These are phyloP conservation scores for Prenolepis imparis DNA, from an alignment of 2,888 invertebrate species.

Conservation along the genomic window DNA sequence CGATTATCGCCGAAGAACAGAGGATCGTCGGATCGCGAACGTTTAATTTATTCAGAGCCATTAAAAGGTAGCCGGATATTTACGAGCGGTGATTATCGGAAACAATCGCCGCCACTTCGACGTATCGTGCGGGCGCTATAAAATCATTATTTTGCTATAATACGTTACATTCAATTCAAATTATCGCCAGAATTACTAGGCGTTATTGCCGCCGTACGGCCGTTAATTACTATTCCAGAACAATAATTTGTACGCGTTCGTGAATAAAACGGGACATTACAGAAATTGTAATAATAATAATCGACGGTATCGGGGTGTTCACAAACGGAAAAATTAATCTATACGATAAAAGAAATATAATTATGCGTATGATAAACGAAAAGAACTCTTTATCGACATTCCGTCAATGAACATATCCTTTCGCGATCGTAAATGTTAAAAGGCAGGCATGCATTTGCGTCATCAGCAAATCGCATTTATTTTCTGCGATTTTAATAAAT, in stretches of 20 bases:
- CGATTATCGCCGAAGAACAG: constrained; percentile 31
- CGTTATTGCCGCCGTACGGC: constrained; percentile 43
- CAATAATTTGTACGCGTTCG: constrained; percentile 44
- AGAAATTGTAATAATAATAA: constrained; percentile 49
- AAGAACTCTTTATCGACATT: not conserved
- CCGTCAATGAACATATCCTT: not conserved
- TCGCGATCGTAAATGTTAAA: not conserved
- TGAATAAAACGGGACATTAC: constrained; percentile 44
- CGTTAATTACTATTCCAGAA: constrained; percentile 47
- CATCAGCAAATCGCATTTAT: constrained; percentile 12
- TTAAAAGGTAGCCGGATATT: constrained; percentile 69
- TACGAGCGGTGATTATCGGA: constrained; percentile 64
- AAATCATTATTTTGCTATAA: constrained; percentile 67
- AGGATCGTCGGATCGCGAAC: constrained; percentile 18
- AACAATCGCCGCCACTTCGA: constrained; percentile 56
- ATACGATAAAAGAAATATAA: not conserved
- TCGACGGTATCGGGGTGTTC: constrained; percentile 7
- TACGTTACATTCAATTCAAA: constrained; percentile 54
- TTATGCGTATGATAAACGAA: not conserved
- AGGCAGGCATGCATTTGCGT: not conserved
- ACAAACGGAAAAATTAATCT: constrained; percentile 31
- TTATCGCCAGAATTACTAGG: constrained; percentile 49
- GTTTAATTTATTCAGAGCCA: constrained; percentile 65
- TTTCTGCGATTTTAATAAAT: constrained; percentile 22
- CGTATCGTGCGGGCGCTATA: constrained; percentile 55